Conservation (phyloP, 2,888 invertebrate species). For the Hydrotaea diabolus region DNA sequence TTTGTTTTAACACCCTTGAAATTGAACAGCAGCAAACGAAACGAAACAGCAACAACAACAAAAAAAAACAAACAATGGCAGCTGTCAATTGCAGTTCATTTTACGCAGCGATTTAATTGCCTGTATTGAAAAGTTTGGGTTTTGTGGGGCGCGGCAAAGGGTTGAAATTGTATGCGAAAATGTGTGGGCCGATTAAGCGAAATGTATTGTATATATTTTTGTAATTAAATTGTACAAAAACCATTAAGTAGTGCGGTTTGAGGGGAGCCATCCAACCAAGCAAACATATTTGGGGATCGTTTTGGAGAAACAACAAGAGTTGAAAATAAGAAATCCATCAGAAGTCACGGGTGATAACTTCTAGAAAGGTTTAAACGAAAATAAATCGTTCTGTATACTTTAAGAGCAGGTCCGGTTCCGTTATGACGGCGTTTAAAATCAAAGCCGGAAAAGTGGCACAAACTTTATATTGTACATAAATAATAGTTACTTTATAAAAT, state of each 20-base stretch:
- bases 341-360: no score
- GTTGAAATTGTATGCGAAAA: neutral
- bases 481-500: no score
- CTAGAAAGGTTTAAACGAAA: no score
- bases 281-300: no score
- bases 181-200: neutral
- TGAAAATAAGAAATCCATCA: no score
- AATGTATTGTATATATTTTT: conserved; percentile 5
- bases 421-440: no score
- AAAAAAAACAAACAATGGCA: conserved; percentile 30
- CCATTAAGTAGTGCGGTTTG: conserved; percentile 15
- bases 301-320: no score
- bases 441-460: no score
- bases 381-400: no score
- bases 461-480: no score
- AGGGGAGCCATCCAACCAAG: neutral
- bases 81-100: conserved; percentile 54
- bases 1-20: neutral
- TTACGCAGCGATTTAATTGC: conserved; percentile 41
- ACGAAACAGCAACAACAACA: no score
- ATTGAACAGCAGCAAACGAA: neutral
- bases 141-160: neutral
- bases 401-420: no score
- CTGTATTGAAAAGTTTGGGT: conserved; percentile 35
- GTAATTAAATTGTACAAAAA: neutral